These are phyloP conservation scores for Penaeus chinensis DNA, from an alignment of 1,140 invertebrate species.

Conservation along the genomic window DNA sequence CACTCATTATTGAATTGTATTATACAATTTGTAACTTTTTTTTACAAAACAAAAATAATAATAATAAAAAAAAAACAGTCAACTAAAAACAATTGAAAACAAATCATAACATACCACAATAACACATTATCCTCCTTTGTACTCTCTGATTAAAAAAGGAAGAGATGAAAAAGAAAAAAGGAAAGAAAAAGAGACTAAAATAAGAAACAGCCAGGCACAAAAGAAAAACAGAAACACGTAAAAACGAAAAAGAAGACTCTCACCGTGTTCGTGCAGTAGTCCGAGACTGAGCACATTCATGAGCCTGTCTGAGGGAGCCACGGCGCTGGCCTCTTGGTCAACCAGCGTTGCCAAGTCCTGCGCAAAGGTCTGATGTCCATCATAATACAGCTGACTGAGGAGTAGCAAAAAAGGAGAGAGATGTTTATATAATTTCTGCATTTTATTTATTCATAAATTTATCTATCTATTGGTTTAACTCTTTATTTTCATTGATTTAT, in stretches of 20 bases:
- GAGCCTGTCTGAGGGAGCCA: conserved; percentile 60
- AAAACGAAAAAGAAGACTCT: neutral
- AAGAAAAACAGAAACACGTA: neutral
- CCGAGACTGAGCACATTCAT: conserved; percentile 50
- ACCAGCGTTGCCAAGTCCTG: conserved; percentile 46
- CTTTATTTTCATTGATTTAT: neutral
- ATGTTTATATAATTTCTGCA: neutral
- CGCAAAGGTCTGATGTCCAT: conserved; percentile 58
- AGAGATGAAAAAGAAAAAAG: too few relatives aligned
- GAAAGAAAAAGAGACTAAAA: neutral
- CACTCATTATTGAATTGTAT: too few relatives aligned
- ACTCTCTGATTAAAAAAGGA: neutral
- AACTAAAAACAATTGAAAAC: too few relatives aligned
- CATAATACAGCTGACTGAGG: conserved; percentile 61
- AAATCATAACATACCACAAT: neutral
- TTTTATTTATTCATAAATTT: too few relatives aligned
- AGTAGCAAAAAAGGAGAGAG: neutral
- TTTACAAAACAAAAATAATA: neutral
- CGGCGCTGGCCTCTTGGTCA: conserved; percentile 48
- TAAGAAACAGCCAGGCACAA: neutral
- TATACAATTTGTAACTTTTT: too few relatives aligned
- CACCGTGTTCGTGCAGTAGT: conserved; percentile 61
- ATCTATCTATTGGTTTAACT: too few relatives aligned
- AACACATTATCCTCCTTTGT: neutral
- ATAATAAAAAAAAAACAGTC: neutral